Percentiles rank a stretch among this genome's conserved stretches.
Conservation (phyloP, 2,113 vertebrate genomes). For the Emydocephalus ijimae region DNA sequence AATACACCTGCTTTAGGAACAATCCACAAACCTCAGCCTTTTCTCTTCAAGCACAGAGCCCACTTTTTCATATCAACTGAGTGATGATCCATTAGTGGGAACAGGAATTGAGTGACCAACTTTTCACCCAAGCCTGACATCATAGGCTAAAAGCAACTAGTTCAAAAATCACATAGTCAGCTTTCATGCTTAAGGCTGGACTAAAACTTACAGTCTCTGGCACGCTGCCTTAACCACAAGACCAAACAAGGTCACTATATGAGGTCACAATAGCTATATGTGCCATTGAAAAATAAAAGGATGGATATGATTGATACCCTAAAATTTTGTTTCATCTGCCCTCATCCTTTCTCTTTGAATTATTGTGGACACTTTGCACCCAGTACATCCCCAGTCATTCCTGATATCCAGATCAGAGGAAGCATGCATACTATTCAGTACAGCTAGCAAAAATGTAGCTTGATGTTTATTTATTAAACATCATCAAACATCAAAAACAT, state of each 20-base stretch:
- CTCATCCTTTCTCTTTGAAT: background rate
- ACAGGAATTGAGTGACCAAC: background rate
- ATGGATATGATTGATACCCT: background rate
- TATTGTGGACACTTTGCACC: background rate
- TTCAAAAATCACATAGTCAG: background rate
- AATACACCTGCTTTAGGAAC: background rate
- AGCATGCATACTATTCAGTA: background rate
- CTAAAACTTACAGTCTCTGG: background rate
- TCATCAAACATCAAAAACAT: background rate
- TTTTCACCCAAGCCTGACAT: background rate
- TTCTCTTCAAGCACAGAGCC: background rate
- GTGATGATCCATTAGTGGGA: background rate
- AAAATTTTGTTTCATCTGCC: background rate
- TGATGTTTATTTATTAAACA: background rate
- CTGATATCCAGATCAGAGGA: background rate
- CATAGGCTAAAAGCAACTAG: background rate
- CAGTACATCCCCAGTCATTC: background rate
- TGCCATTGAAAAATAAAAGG: background rate
- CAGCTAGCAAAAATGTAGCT: background rate
- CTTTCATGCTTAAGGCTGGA: background rate
- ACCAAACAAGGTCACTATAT: background rate
- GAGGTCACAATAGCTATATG: background rate
- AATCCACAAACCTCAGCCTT: background rate
- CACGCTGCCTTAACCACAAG: background rate
- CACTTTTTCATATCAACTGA: background rate